A percentile compares a stretch with the other conserved stretches of the same genome.
Conservation (phyloP, 2,797 vertebrate genomes). For the Sylvia borin region DNA sequence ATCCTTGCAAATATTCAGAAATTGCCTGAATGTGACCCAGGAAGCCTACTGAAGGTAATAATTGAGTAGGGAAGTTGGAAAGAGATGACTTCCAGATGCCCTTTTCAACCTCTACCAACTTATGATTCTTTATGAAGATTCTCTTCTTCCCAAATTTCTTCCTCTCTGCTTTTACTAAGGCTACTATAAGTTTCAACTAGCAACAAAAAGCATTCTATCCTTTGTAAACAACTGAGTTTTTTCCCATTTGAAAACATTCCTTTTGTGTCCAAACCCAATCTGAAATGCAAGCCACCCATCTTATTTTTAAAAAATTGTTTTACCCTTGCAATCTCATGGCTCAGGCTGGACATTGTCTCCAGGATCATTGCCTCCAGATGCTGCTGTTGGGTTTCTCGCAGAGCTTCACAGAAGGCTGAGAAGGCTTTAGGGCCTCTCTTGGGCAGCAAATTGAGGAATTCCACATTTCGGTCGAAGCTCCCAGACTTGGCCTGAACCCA, state of each 20-base stretch:
- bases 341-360: conserved; percentile 47
- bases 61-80: not conserved
- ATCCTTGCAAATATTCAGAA: not conserved
- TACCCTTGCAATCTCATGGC: conserved; percentile 44
- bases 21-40: not conserved
- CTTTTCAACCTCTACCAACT: not conserved
- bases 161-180: not conserved
- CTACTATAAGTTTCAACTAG: not conserved
- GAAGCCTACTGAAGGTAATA: not conserved
- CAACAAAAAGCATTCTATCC: not conserved
- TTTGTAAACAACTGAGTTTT: not conserved
- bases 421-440: conserved; percentile 93
- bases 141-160: not conserved
- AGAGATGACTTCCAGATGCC: not conserved
- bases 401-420: conserved; percentile 86
- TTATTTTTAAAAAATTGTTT: not conserved
- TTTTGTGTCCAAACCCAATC: not conserved
- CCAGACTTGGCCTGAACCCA: conserved; percentile 70
- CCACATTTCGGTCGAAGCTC: conserved; percentile 76
- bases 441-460: conserved; percentile 87
- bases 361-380: conserved; percentile 85
- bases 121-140: not conserved
- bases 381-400: conserved; percentile 87
- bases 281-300: not conserved
- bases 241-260: not conserved